Evolutionary conservation across 2,113 vertebrate genomes (phyloP), one percentile per base, ranked within the genome.

Genomic region (Chaetura pelagica): DNA sequence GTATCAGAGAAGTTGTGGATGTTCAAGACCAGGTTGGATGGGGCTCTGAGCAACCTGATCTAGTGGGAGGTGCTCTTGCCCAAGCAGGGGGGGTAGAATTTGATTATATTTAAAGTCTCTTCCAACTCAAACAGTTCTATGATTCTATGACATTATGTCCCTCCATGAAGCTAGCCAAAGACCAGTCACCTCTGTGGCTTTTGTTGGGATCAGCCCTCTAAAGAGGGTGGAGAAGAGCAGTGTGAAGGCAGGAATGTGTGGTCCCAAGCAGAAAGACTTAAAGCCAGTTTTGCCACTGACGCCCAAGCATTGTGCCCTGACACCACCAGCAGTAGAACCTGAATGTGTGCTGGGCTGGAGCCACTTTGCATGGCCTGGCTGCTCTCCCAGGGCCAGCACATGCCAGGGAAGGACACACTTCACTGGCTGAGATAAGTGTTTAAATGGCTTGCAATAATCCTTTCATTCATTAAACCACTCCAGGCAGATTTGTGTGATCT

Each of bases 361-460:
- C 10, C 55, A n/a, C 19, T 12, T 12, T 12, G 30, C 30, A 20
- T 30, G 18, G 55, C 55, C 51, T 58, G 71, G 30, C 35, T 74
- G 61, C 6, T 69, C 15, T 77, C 38, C 85, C 44, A 48, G 14
- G 48, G 16, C 69, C 6, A 4, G n/a, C 44, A 26, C 58, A 23
- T 6, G 7, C 26, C 2, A 0, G 26, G 20, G n/a, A 2, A 4
- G 66, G 26, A n/a, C 5, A 5, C 9, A 11, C 42, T 85, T 87
- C n/a, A 4, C 51, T 32, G 44, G 14, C 44, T 48, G 49, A 68
- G 75, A 66, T 72, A 73, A 84, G 44, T 21, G 46, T 75, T 85
- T 92, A 73, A 87, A 55, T 15, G 92, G 72, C 82, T 89, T 90
- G 48, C 32, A 59, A 46, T 68, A 83, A 93, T 83, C 62, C 29